phyloP scores from a whole-genome alignment of 2,113 vertebrate genomes.

The Okapia johnstoni region DNA sequence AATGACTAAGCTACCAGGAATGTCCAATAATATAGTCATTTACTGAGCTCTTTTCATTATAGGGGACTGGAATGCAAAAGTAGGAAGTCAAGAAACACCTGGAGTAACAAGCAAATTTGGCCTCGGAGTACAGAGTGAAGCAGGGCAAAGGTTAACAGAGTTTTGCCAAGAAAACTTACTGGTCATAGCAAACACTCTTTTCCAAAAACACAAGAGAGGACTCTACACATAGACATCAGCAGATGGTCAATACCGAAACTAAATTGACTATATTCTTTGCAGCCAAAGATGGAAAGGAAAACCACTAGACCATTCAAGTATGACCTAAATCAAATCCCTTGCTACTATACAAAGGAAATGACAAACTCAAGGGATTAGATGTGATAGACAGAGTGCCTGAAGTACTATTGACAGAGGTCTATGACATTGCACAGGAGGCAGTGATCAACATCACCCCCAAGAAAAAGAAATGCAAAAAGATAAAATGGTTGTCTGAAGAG shows the following conservation, averaged over 20 bases:
- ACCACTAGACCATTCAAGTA: not conserved
- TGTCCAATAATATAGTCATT: not conserved
- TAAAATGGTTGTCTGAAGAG: not conserved
- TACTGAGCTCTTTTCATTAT: not conserved
- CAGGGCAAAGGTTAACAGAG: not conserved
- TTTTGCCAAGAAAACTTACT: not conserved
- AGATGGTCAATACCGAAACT: not conserved
- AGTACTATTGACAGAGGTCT: not conserved
- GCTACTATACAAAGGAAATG: not conserved
- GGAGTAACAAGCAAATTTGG: not conserved
- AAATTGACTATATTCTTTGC: not conserved
- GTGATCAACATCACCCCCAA: not conserved
- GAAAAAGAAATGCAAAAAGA: not conserved
- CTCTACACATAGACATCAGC: not conserved
- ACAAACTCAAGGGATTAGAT: not conserved
- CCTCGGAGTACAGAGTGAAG: not conserved
- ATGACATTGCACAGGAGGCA: not conserved
- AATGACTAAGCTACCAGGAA: not conserved
- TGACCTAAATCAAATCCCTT: not conserved
- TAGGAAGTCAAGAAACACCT: not conserved
- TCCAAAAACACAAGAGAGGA: not conserved
- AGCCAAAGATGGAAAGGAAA: not conserved
- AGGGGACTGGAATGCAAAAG: not conserved
- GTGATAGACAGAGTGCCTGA: not conserved
- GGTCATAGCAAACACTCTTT: not conserved